Percentiles rank a stretch among this genome's conserved stretches.
These are phyloP conservation scores for Sebastes itinus DNA, from an alignment of 2,797 vertebrate species.

Conservation along the genomic window DNA sequence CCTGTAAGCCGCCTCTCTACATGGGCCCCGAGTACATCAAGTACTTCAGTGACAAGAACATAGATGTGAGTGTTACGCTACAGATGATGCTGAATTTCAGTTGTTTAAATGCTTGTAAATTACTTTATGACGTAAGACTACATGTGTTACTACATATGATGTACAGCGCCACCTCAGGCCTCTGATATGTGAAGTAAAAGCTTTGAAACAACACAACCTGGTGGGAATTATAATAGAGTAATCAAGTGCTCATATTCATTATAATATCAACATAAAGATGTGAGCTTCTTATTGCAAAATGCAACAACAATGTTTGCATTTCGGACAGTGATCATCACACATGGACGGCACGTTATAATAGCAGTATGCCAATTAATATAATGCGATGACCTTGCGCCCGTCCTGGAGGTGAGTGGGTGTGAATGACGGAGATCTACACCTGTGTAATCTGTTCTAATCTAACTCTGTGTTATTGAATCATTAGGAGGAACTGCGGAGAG, in stretches of 20 bases:
- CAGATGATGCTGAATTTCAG: neutral
- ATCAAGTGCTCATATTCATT: neutral
- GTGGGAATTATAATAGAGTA: neutral
- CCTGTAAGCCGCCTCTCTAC: slow-evolving; percentile 93
- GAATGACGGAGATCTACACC: neutral
- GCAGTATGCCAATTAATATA: neutral
- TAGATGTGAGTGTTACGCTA: slow-evolving; percentile 86
- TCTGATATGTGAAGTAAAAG: neutral
- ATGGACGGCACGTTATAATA: neutral
- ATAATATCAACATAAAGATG: neutral
- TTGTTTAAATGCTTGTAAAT: neutral
- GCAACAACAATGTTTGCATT: neutral
- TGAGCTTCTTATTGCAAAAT: neutral
- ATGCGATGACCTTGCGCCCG: neutral
- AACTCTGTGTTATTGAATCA: neutral
- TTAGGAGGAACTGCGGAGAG: slow-evolving; percentile 90
- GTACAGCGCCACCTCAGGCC: neutral
- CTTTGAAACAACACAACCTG: neutral
- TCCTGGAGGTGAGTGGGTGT: neutral
- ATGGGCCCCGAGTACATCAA: slow-evolving; percentile 97
- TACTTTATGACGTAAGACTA: neutral
- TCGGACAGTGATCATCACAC: neutral
- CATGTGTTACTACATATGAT: neutral
- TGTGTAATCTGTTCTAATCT: neutral
- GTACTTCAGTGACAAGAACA: slow-evolving; percentile 95